A percentile compares a stretch with the other conserved stretches of the same genome.
phyloP scores from a whole-genome alignment of 2,113 vertebrate species.

The Megalops atlanticus region DNA sequence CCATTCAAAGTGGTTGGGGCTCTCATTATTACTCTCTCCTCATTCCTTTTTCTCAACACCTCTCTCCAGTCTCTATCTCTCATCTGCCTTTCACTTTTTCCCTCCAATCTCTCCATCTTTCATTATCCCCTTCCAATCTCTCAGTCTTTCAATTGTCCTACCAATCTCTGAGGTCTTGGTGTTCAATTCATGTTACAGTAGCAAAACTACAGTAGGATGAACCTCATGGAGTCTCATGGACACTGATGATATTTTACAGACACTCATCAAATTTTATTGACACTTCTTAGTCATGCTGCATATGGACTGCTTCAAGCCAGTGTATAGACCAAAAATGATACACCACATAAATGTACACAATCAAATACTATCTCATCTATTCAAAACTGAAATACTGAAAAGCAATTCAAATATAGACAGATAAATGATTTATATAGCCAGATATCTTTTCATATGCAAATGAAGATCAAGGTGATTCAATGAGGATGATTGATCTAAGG shows the following conservation, averaged over 20 bases:
- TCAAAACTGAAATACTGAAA: too few species aligned
- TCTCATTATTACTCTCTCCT: slow-evolving; percentile 49
- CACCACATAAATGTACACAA: too few species aligned
- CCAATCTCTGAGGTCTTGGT: neutral
- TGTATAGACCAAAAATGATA: too few species aligned
- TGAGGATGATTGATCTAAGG: neutral
- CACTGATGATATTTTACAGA: slow-evolving; percentile 58
- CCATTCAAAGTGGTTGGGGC: slow-evolving; percentile 50
- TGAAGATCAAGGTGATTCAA: slow-evolving; percentile 1
- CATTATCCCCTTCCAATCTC: slow-evolving; percentile 47
- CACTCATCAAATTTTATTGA: slow-evolving; percentile 46
- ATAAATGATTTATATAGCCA: too few species aligned
- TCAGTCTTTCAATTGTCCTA: neutral
- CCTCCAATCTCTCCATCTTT: slow-evolving; percentile 48
- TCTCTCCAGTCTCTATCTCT: slow-evolving; percentile 44
- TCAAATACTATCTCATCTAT: too few species aligned
- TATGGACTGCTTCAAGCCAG: neutral
- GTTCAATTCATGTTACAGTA: slow-evolving; percentile 32
- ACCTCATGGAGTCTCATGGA: slow-evolving; percentile 46
- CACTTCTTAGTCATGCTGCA: neutral
- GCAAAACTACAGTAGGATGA: slow-evolving; percentile 39
- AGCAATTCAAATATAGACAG: too few species aligned
- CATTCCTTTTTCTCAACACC: slow-evolving; percentile 34
- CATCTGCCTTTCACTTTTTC: slow-evolving; percentile 53
- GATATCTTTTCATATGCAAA: too few species aligned